Evolutionary conservation across 2,797 vertebrate genomes (phyloP), one percentile per base, ranked within the genome.

Genomic region (Parambassis ranga): DNA sequence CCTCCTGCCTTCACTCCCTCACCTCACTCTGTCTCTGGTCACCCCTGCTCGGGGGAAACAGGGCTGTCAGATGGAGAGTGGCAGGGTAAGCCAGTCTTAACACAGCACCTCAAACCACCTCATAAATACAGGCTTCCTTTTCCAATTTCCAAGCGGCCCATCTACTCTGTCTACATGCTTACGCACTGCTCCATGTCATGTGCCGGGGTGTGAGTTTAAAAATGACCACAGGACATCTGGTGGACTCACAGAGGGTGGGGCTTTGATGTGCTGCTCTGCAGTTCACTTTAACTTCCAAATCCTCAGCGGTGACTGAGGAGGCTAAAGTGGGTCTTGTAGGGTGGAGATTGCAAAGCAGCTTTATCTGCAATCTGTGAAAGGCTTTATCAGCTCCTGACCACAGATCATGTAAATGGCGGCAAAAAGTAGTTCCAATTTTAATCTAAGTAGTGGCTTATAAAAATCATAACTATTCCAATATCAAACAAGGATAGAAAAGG

Each of bases 361-460:
- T 50, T 50, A 77, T 74, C 64, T 28, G 33, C 60, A 65, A 73
- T 36, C 56, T 83, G 77, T 74, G 61, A 70, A 69, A 65, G 2
- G 39, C 51, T 75, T 22, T n/a, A 72, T 64, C 75, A 42, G 63
- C 43, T 43, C 22, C 30, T 10, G 57, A 55, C 49, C 51, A 23
- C 23, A 39, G 23, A 15, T 49, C 31, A 52, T 71, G 71, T 52
- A 55, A 75, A 80, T 37, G 32, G 43, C 52, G 15, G 36, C 49
- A 77, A 83, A 88, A 42, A 68, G n/a, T n/a, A n/a, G n/a, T n/a
- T 83, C 87, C 79, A 85, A 86, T 86, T 90, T 93, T 92, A 79
- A 89, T 91, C 91, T 93, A 85, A 90, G 92, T 86, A 90, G 91
- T 58, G 91, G 92, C 90, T 76, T 84, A 85, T 85, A 83, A 89